Conservation (phyloP, 2,888 invertebrate genomes). For the Euplagia quadripunctaria region DNA sequence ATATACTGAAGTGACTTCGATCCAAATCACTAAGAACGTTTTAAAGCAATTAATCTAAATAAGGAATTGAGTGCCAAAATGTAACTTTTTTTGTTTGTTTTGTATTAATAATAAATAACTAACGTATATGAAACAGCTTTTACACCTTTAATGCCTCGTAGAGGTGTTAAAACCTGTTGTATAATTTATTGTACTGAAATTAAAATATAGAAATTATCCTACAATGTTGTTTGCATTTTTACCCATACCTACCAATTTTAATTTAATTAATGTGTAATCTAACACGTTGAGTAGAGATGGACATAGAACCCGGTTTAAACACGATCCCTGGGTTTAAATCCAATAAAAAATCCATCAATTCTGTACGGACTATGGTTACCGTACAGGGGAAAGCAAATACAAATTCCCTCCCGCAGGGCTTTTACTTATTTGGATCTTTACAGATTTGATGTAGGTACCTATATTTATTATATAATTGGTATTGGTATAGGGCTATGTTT, state of each 20-base stretch:
- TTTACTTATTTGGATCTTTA: no score
- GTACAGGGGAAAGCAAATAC: no score
- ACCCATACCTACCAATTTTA: neutral
- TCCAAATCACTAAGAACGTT: constrained; percentile 15
- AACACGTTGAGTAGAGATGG: neutral
- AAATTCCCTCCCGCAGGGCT: no score
- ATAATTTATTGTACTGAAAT: constrained; percentile 80
- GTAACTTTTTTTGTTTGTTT: constrained; percentile 35
- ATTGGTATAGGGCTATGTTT: no score
- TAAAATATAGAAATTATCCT: constrained; percentile 83
- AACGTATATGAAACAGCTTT: constrained; percentile 78
- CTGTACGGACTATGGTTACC: no score
- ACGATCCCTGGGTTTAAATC: no score
- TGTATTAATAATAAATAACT: constrained; percentile 54
- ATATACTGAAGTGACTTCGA: constrained; percentile 20
- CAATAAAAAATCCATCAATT: no score
- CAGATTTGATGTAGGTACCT: no score
- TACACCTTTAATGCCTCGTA: constrained; percentile 78
- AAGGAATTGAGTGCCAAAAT: constrained; percentile 62
- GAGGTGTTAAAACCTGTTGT: constrained; percentile 83
- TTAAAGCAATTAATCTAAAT: constrained; percentile 28
- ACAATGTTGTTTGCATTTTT: constrained; percentile 47
- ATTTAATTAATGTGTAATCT: neutral
- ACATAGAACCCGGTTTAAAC: no score
- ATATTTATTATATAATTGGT: no score